Percentiles rank a stretch among this genome's conserved stretches.
Evolutionary conservation across 2,888 invertebrate genomes (phyloP).

Genomic region (Rhamnusium bicolor): DNA sequence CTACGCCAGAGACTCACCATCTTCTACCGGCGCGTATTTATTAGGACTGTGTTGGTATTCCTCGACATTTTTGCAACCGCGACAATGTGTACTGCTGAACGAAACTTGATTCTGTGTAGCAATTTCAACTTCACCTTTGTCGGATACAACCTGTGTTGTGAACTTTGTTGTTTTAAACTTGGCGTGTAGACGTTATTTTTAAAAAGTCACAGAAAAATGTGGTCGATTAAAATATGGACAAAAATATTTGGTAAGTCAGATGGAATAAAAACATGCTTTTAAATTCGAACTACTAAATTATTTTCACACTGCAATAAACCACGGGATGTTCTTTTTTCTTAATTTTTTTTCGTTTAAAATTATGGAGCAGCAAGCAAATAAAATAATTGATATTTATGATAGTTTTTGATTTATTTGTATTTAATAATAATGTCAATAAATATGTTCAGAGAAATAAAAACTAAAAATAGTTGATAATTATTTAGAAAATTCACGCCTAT

Average conservation of each 20-base stretch:
- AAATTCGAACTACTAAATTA: too few relatives aligned
- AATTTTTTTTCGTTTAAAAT: too few relatives aligned
- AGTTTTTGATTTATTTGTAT: too few relatives aligned
- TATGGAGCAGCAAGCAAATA: too few relatives aligned
- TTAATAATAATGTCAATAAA: too few relatives aligned
- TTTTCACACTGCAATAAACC: too few relatives aligned
- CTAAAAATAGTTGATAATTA: too few relatives aligned
- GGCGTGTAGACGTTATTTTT: neutral
- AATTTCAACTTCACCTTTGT: neutral
- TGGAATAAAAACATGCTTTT: neutral
- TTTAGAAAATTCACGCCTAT: too few relatives aligned
- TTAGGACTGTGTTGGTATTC: neutral
- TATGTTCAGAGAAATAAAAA: too few relatives aligned
- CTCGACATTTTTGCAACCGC: neutral
- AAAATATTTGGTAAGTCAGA: neutral
- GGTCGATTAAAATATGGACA: neutral
- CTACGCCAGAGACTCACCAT: neutral
- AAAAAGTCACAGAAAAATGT: neutral
- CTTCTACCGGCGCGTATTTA: neutral
- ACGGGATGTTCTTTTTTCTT: too few relatives aligned
- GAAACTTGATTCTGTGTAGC: neutral
- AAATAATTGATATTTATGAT: too few relatives aligned
- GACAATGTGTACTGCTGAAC: neutral
- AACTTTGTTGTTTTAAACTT: neutral
- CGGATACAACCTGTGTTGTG: neutral